Percentiles rank a stretch among this genome's conserved stretches.
Conservation (phyloP, 1,140 invertebrate genomes). For the Ostrea denselamellosa region DNA sequence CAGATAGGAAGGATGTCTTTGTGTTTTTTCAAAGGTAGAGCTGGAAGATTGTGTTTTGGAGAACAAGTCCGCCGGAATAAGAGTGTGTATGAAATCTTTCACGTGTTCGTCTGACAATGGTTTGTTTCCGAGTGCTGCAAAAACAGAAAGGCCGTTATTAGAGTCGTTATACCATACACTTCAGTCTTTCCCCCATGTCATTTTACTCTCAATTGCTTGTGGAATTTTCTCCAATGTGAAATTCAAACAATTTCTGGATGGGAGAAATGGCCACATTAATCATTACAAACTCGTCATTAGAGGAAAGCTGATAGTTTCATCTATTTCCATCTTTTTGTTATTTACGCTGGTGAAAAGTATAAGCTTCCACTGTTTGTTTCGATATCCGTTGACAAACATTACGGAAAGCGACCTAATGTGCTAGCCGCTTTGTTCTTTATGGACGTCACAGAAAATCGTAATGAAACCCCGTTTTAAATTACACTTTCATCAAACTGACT, state of each 20-base stretch:
- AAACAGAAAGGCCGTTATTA: background rate
- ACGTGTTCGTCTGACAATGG: slow-evolving; percentile 43
- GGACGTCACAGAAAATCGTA: background rate
- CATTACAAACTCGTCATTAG: background rate
- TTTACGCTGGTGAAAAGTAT: background rate
- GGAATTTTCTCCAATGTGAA: background rate
- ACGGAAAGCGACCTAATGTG: background rate
- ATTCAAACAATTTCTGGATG: background rate
- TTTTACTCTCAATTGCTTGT: background rate
- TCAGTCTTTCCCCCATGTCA: background rate
- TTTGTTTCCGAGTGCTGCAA: background rate
- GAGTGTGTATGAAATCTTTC: slow-evolving; percentile 54
- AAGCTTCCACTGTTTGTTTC: background rate
- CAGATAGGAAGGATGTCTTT: slow-evolving; percentile 50
- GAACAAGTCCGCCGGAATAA: slow-evolving; percentile 53
- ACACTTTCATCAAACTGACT: background rate
- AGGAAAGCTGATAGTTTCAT: background rate
- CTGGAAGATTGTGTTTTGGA: slow-evolving; percentile 22
- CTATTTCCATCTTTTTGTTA: background rate
- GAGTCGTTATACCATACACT: background rate
- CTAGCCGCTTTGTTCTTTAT: background rate
- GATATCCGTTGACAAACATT: background rate
- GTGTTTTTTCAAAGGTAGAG: slow-evolving; percentile 49
- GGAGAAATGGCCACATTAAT: background rate
- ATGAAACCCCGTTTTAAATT: background rate